Conservation (phyloP, 2,797 vertebrate species). For the Pteropus rufus region DNA sequence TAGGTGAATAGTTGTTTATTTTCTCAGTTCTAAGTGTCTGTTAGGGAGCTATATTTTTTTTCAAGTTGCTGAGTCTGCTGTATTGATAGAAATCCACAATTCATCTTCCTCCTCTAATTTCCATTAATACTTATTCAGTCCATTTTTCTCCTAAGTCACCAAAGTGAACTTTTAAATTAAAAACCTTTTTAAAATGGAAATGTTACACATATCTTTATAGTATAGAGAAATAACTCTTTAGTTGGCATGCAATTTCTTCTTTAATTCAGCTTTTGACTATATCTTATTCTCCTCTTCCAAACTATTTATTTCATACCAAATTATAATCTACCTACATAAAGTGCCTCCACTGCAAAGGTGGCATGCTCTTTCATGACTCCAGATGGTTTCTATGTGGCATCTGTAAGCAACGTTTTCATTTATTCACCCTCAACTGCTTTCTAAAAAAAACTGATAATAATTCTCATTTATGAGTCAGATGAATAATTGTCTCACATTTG, state of each 20-base stretch:
- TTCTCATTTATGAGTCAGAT: neutral
- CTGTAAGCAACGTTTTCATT: neutral
- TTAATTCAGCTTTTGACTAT: neutral
- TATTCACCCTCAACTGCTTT: neutral
- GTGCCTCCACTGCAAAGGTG: neutral
- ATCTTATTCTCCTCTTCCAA: neutral
- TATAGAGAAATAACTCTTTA: neutral
- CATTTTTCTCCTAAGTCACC: neutral
- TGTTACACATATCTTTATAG: neutral
- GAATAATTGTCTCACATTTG: neutral
- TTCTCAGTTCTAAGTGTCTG: neutral
- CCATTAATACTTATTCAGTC: neutral
- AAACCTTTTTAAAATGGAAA: neutral
- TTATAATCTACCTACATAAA: neutral
- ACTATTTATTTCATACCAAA: neutral
- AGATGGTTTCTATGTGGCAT: neutral
- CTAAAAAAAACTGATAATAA: neutral
- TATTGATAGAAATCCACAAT: neutral
- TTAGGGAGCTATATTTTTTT: neutral
- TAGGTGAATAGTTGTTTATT: neutral
- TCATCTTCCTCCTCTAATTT: neutral
- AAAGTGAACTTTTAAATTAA: neutral
- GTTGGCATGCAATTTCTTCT: neutral
- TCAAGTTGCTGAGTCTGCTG: neutral
- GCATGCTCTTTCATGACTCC: neutral